These are phyloP conservation scores for Drosophila colorata DNA, from an alignment of 2,888 invertebrate genomes.

Conservation along the genomic window DNA sequence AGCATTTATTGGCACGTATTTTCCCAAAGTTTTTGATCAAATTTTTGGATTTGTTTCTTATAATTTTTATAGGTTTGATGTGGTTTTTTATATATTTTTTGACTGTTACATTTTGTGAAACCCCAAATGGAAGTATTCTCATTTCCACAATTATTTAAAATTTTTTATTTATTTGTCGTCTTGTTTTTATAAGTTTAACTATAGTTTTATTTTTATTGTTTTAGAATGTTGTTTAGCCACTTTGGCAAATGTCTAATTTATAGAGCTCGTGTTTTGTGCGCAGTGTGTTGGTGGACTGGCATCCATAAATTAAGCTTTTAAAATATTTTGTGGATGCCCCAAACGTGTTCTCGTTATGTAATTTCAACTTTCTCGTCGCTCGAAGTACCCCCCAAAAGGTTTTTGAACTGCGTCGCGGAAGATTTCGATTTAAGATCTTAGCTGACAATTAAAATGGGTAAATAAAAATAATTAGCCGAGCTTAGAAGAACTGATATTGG, in stretches of 20 bases:
- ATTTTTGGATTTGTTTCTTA: conserved; percentile 15
- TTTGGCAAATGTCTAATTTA: conserved; percentile 66
- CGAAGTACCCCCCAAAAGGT: conserved; percentile 16
- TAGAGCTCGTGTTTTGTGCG: conserved; percentile 47
- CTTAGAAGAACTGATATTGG: conserved; percentile 28
- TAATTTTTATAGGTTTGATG: conserved; percentile 3
- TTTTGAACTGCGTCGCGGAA: conserved; percentile 32
- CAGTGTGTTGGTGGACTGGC: conserved; percentile 31
- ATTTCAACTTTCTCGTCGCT: conserved; percentile 34
- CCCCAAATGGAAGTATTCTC: conserved; percentile 37
- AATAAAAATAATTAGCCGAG: conserved; percentile 20
- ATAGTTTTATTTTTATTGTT: conserved; percentile 69
- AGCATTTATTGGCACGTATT: conserved; percentile 1
- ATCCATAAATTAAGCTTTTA: conserved; percentile 55
- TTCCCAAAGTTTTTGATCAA: conserved; percentile 24
- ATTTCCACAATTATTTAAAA: conserved; percentile 57
- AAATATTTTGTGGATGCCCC: conserved; percentile 13
- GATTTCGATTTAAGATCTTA: neutral
- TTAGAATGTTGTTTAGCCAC: conserved; percentile 78
- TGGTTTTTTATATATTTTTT: conserved; percentile 21
- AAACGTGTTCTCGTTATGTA: conserved; percentile 51
- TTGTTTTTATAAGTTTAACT: conserved; percentile 12
- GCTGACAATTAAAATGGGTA: conserved; percentile 33
- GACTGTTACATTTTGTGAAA: conserved; percentile 46
- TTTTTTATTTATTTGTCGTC: conserved; percentile 4